Conservation (phyloP, 2,888 invertebrate genomes). For the Actias luna region DNA sequence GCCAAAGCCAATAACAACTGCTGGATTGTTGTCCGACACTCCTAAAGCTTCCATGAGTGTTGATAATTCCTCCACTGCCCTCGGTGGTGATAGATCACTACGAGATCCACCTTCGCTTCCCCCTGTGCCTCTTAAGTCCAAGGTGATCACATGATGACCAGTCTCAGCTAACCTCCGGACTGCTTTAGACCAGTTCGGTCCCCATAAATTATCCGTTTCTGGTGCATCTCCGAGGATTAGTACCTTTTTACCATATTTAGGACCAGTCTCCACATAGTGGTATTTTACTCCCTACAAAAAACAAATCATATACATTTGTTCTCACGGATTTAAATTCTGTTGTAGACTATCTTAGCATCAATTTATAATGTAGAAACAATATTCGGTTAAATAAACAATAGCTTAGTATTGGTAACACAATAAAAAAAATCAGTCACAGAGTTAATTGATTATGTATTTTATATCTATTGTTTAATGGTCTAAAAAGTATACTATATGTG, state of each 20-base stretch:
- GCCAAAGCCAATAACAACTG: constrained; percentile 68
- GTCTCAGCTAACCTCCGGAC: constrained; percentile 56
- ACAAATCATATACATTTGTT: too few relatives aligned
- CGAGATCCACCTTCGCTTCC: constrained; percentile 67
- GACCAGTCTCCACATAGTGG: constrained; percentile 73
- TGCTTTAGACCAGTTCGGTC: constrained; percentile 59
- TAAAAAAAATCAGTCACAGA: too few relatives aligned
- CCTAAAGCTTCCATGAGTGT: constrained; percentile 61
- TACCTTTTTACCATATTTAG: constrained; percentile 56
- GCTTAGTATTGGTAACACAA: too few relatives aligned
- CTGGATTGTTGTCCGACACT: constrained; percentile 55
- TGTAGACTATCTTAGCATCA: too few relatives aligned
- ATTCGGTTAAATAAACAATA: too few relatives aligned
- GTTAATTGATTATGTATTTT: too few relatives aligned
- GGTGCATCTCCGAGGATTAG: constrained; percentile 72
- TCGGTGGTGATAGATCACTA: constrained; percentile 61
- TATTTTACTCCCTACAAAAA: constrained; percentile 70
- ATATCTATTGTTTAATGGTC: too few relatives aligned
- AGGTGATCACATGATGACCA: constrained; percentile 61
- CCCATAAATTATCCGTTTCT: constrained; percentile 60
- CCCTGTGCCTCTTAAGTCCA: constrained; percentile 71
- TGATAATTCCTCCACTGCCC: constrained; percentile 61
- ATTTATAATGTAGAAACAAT: too few relatives aligned
- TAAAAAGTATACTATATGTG: too few relatives aligned
- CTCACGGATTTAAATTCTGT: too few relatives aligned